Evolutionary conservation across 2,888 invertebrate genomes (phyloP).

Genomic region (Andrena hattorfiana): DNA sequence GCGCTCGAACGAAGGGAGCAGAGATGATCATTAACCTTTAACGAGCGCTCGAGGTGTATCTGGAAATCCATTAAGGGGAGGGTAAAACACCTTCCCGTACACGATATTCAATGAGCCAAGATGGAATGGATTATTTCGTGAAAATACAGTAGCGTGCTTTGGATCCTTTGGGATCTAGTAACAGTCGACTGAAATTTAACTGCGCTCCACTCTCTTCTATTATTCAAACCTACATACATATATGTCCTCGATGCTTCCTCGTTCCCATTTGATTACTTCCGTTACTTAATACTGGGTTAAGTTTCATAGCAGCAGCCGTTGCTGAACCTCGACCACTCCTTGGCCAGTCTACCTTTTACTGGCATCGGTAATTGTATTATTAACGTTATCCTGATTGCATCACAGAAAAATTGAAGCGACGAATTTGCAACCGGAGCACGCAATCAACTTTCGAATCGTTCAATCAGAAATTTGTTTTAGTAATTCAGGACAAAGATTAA

Average conservation of each 20-base stretch:
- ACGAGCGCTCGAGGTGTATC: slow-evolving; percentile 46
- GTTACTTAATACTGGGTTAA: not conserved
- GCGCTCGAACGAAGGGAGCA: slow-evolving; percentile 9
- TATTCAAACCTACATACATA: too few species aligned
- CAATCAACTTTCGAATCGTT: not conserved
- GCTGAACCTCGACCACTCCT: not conserved
- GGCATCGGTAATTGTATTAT: not conserved
- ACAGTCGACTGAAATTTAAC: too few species aligned
- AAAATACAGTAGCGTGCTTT: too few species aligned
- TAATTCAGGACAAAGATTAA: too few species aligned
- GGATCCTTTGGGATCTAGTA: too few species aligned
- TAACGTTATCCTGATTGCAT: not conserved
- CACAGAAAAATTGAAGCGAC: not conserved
- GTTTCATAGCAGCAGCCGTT: not conserved
- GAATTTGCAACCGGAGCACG: not conserved
- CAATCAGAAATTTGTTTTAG: too few species aligned
- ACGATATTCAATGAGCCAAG: slow-evolving; percentile 30
- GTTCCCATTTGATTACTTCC: not conserved
- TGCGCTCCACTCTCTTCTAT: too few species aligned
- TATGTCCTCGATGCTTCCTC: not conserved
- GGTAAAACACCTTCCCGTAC: slow-evolving; percentile 10
- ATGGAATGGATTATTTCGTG: not conserved
- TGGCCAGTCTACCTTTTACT: not conserved
- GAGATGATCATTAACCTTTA: slow-evolving; percentile 48
- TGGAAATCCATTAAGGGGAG: slow-evolving; percentile 52